Conservation (phyloP, 1,140 invertebrate species). For the Apis dorsata region DNA sequence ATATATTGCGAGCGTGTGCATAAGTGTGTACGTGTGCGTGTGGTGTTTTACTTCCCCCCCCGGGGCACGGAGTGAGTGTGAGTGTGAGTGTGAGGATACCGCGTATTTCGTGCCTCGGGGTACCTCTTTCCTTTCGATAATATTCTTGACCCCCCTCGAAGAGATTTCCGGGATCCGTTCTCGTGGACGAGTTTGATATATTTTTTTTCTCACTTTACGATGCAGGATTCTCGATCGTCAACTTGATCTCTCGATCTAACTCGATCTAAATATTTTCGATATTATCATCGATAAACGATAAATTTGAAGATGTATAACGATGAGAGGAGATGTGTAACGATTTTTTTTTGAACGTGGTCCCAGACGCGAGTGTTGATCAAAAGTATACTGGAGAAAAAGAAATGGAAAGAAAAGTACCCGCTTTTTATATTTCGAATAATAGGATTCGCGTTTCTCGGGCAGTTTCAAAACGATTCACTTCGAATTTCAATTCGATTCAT, state of each 20-base stretch:
- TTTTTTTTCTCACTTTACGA: neutral
- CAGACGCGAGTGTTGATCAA: conserved; percentile 50
- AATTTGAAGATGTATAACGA: neutral
- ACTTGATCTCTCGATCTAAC: conserved; percentile 22
- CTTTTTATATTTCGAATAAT: neutral
- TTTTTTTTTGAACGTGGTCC: conserved; percentile 60
- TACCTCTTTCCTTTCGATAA: neutral
- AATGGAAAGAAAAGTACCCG: neutral
- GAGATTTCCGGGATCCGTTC: neutral
- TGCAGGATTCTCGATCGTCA: conserved; percentile 3
- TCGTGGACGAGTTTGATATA: conserved; percentile 1
- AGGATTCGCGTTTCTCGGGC: conserved; percentile 2
- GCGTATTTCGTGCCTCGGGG: conserved; percentile 17
- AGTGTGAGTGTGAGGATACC: conserved; percentile 26
- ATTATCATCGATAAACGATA: neutral
- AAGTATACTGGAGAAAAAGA: conserved; percentile 1
- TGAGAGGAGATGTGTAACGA: conserved; percentile 35
- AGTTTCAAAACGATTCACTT: neutral
- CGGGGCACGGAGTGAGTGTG: conserved; percentile 16
- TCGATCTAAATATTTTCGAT: neutral
- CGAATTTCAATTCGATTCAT: neutral
- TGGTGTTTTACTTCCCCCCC: neutral
- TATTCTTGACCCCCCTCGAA: neutral
- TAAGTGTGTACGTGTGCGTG: neutral
- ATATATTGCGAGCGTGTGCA: conserved; percentile 41